phyloP scores from a whole-genome alignment of 2,888 invertebrate genomes.

The Ametastegia equiseti region DNA sequence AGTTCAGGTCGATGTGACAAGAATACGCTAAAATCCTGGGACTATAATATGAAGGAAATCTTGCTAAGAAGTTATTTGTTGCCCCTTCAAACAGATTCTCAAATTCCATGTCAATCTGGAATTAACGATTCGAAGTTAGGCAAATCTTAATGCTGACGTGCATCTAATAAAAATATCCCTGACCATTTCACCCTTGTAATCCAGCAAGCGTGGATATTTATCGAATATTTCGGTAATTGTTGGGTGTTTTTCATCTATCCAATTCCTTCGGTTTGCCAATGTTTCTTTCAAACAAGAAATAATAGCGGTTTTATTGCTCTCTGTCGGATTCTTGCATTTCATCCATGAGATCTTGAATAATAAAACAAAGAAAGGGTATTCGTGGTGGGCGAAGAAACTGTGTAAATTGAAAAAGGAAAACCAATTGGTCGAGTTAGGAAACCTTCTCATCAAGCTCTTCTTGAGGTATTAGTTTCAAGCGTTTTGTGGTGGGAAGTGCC shows the following conservation, averaged over 20 bases:
- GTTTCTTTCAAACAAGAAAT: conserved; percentile 37
- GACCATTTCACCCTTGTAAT: conserved; percentile 52
- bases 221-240: conserved; percentile 46
- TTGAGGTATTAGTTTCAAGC: conserved; percentile 19
- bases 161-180: conserved; percentile 39
- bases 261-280: conserved; percentile 45
- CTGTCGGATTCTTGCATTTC: conserved; percentile 27
- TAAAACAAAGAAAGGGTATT: neutral
- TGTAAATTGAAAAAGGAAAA: neutral
- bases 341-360: conserved; percentile 43
- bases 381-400: neutral
- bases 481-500: neutral
- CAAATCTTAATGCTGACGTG: too few relatives aligned
- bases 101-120: conserved; percentile 51
- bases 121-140: too few relatives aligned
- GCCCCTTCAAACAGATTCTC: neutral
- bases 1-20: neutral
- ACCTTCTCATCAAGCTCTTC: conserved; percentile 38
- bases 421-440: neutral
- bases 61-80: neutral
- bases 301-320: conserved; percentile 25
- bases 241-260: conserved; percentile 42
- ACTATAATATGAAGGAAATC: neutral
- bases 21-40: too few relatives aligned
- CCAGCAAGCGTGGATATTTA: conserved; percentile 46